Base-by-base conservation (phyloP, 2,888 invertebrate species). In the Leptopterna dolabrata region DNA sequence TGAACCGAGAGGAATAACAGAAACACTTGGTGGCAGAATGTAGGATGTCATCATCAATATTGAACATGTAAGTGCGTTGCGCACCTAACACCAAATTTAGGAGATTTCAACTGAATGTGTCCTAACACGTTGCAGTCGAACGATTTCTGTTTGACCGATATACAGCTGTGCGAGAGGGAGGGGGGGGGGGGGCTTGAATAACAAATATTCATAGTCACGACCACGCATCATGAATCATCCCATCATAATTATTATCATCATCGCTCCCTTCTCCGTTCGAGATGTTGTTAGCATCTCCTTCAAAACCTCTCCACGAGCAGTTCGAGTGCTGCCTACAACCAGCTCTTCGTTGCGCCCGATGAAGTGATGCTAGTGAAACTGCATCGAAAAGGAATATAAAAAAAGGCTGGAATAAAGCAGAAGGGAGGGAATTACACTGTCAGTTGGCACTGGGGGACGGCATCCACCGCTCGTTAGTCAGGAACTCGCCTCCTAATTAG, bases 401-500 rank as follows among this genome's bases (percentile, higher is more conserved):
- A 76, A 76, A 16, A 71, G 11, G 27, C 29, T 36, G 36, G 7
- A 4, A 36, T 36, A 16, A 76, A 41, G 36, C 27, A 16, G 11
- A 19, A 19, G 36, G 30, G 30, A 14, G 36, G 73, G 73, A 36
- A 19, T 36, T 36, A 36, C 7, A 36, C 41, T 41, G 19, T 71
- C n/a, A 41, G 41, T 41, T 76, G 73, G 41, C n/a, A 36, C 27
- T n/a, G 73, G 14, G 11, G 14, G 19, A 9, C n/a, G 73, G 73
- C 30, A 76, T 76, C 73, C 36, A 76, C 19, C 47, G 7, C 80
- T 80, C 80, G 80, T 80, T 80, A 80, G 80, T 45, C 43, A 24
- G 63, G 63, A 24, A 63, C 63, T 63, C 24, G 63, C 24, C 29
- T 41, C 43, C 51, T 82, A 82, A 82, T 82, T 82, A 82, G 82